Evolutionary conservation across 2,113 vertebrate genomes (phyloP).

Genomic region (Leucosticte australis): DNA sequence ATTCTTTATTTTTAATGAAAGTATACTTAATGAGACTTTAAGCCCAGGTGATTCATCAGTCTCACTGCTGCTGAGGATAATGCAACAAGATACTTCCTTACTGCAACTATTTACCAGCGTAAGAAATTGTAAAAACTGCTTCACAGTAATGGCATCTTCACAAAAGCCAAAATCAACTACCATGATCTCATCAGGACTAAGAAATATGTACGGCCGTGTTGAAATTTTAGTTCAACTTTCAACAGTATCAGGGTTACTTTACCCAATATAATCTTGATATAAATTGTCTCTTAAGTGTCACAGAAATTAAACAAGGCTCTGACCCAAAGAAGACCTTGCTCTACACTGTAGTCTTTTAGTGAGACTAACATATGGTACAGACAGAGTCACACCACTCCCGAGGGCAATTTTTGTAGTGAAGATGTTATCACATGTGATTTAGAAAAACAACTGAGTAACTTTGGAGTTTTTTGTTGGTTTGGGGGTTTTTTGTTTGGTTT

Average conservation of each 20-base stretch:
- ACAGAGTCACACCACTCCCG: background rate
- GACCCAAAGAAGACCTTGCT: slow-evolving; percentile 1
- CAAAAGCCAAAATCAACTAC: background rate
- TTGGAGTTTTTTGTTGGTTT: background rate
- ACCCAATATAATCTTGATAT: background rate
- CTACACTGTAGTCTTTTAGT: background rate
- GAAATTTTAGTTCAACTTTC: background rate
- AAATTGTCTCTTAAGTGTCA: slow-evolving; percentile 47
- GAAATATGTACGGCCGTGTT: background rate
- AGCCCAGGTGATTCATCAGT: background rate
- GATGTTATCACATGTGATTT: slow-evolving; percentile 30
- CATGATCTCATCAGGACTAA: background rate
- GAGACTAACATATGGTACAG: slow-evolving; percentile 38
- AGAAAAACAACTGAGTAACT: slow-evolving; percentile 52
- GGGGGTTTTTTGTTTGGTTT: background rate
- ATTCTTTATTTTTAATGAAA: slow-evolving; percentile 72
- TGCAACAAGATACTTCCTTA: slow-evolving; percentile 13
- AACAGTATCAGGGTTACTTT: background rate
- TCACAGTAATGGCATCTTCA: slow-evolving; percentile 59
- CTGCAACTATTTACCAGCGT: slow-evolving; percentile 49
- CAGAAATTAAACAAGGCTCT: slow-evolving; percentile 38
- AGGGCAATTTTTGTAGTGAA: slow-evolving; percentile 1
- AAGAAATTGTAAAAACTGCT: slow-evolving; percentile 57
- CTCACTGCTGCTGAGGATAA: slow-evolving; percentile 41
- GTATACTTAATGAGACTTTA: slow-evolving; percentile 60